Base-by-base conservation (phyloP, 2,888 invertebrate species). In the Lasius platythorax region DNA sequence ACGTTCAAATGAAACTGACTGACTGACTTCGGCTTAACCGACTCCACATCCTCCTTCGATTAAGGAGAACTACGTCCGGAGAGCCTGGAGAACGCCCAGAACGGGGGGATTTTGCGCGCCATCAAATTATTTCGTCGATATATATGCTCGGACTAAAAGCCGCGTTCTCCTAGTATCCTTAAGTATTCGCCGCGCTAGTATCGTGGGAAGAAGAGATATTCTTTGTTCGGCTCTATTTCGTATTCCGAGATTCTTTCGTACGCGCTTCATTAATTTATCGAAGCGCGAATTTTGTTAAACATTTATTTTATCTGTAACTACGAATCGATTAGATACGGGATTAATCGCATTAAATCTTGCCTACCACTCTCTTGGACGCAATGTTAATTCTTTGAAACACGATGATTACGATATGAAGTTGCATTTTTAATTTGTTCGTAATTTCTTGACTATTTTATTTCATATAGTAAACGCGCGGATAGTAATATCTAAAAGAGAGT, bases 31-130 rank as follows among this genome's bases (percentile, higher is more conserved):
- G 93, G 94, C 93, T 94, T 94, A 95, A 95, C 95, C 95, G 94
- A 94, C 95, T 95, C 94, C 94, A 95, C 95, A 95, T 95, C 95
- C 95, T 95, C 93, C 94, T 93, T 94, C 94, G 94, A 95, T 95
- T 94, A 95, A 94, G 92, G 92, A 92, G 94, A 94, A 94, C 94
- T 94, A 93, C 94, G 93, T 94, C 93, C 94, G 93, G 93, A 92
- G 90, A 87, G 73, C 75, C 83, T 81, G 81, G 87, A 82, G 82
- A 84, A 89, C 87, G 82, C n/a, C 53, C 43, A 37, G 46, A 23
- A 58, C 43, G 18, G 56, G 46, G 73, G 75, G 66, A 82, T 82
- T 23, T 75, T 75, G 56, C 53, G 40, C 64, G 53, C 64, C 75
- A 53, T 56, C 50, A 75, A 82, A 82, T 82, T 82, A 82, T 82